Evolutionary conservation across 2,888 invertebrate species (phyloP), one percentile per base, ranked within the genome.

Genomic region (Diplazon laetatorius): DNA sequence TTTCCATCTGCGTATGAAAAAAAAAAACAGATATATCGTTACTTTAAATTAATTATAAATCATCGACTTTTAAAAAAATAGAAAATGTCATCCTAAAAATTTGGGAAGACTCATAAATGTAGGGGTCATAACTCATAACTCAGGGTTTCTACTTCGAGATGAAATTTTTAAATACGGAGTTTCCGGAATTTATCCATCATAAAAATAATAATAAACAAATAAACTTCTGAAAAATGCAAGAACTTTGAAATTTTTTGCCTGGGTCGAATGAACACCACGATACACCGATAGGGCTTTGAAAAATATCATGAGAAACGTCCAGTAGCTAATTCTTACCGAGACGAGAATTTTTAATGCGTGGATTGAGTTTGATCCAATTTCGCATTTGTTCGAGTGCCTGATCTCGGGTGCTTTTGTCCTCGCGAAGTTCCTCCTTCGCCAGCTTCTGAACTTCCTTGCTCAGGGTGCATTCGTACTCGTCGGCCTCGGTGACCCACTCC

Each of bases 311-410:
- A 42, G 10, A n/a, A n/a, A n/a, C 16, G 0, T 25, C 20, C 10
- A 44, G 14, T 42, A 72, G 0, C 20, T 25, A 6, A 2, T 48
- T 73, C 91, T 91, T 90, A 95, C 95, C 95, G 90, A 95, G 92
- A 84, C 96, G 92, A 81, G 94, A 93, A 82, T 94, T 93, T 85
- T 92, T 91, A 77, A 96, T 95, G 84, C 94, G 93, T 0, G 95
- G 94, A 87, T 95, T 95, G 87, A 95, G 93, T 81, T 93, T 93
- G 84, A 95, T 93, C 95, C 95, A 96, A 85, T 93, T 93, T 57
- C 95, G 92, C 83, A 95, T 91, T 12, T 95, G 93, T 10, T 92
- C 92, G 59, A 96, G 91, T 0, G 95, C 95, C 85, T 95, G 94
- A 2, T 93, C 92, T 74, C 95, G 92, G 5, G 93, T 91, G 78